Conservation (phyloP, 2,888 invertebrate genomes). For the Altica lythri region DNA sequence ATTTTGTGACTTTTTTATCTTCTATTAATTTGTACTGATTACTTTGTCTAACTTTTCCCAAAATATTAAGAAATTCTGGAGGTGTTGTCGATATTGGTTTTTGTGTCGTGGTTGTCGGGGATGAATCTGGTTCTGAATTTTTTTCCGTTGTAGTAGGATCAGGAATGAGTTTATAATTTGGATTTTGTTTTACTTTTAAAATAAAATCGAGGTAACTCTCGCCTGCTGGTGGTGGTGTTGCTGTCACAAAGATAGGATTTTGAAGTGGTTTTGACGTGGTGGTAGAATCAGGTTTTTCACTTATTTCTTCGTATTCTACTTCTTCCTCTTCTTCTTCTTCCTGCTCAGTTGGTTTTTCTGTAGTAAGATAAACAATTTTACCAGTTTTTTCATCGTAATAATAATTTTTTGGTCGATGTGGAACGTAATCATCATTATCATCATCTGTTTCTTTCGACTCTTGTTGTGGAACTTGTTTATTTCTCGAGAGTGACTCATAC, state of each 20-base stretch:
- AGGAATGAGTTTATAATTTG: constrained; percentile 48
- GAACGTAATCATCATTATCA: constrained; percentile 53
- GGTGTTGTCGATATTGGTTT: constrained; percentile 44
- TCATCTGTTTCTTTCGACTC: constrained; percentile 39
- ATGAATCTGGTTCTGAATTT: constrained; percentile 35
- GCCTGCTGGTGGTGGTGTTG: constrained; percentile 45
- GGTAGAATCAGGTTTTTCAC: constrained; percentile 32
- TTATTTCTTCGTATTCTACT: constrained; percentile 45
- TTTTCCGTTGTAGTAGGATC: constrained; percentile 52
- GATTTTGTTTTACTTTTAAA: constrained; percentile 45
- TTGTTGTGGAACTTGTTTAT: constrained; percentile 36
- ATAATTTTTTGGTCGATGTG: constrained; percentile 52
- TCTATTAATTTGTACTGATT: constrained; percentile 49
- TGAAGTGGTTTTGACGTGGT: constrained; percentile 40
- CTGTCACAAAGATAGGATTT: constrained; percentile 41
- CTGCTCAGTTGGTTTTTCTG: constrained; percentile 41
- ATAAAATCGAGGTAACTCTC: constrained; percentile 52
- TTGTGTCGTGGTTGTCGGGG: constrained; percentile 37
- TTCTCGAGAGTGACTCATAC: constrained; percentile 48
- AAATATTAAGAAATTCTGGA: constrained; percentile 51
- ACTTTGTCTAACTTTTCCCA: constrained; percentile 47
- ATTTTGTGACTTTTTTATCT: constrained; percentile 43
- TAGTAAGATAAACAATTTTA: constrained; percentile 53
- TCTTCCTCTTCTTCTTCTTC: constrained; percentile 41
- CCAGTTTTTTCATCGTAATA: constrained; percentile 54